Evolutionary conservation across 1,140 invertebrate genomes (phyloP).

Genomic region (Teleopsis dalmanni): DNA sequence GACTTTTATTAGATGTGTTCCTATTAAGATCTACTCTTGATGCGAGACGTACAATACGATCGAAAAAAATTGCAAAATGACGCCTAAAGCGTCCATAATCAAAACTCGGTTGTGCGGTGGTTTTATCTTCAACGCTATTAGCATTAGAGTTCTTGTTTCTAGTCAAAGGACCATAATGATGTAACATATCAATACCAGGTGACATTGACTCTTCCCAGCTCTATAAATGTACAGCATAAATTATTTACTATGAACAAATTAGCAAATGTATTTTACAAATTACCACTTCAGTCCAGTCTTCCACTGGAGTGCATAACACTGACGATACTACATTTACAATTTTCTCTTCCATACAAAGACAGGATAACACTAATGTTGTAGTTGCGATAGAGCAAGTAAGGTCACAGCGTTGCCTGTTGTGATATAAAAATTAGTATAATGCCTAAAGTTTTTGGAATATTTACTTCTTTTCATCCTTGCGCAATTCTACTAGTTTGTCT

Average conservation of each 20-base stretch:
- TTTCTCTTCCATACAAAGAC: conserved; percentile 34
- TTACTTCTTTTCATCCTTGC: conserved; percentile 30
- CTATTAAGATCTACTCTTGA: background rate
- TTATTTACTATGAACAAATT: background rate
- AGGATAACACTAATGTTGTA: conserved; percentile 34
- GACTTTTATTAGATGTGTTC: too few species aligned
- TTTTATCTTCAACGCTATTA: conserved; percentile 15
- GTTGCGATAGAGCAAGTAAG: conserved; percentile 35
- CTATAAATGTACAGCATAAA: conserved; percentile 12
- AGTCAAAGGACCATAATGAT: conserved; percentile 37
- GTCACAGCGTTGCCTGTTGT: conserved; percentile 29
- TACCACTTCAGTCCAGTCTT: conserved; percentile 39
- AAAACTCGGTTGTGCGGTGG: conserved; percentile 16
- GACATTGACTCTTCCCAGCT: conserved; percentile 43
- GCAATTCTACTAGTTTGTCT: conserved; percentile 36
- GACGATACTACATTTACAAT: conserved; percentile 32
- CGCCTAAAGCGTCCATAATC: conserved; percentile 34
- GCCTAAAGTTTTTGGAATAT: background rate
- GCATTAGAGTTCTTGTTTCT: conserved; percentile 27
- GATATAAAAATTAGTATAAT: background rate
- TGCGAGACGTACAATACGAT: conserved; percentile 33
- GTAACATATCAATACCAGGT: conserved; percentile 39
- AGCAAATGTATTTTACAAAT: background rate
- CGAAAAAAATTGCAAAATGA: conserved; percentile 33
- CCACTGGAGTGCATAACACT: conserved; percentile 30